These are phyloP conservation scores for Drosophila sucinea DNA, from an alignment of 1,140 invertebrate species.

Conservation along the genomic window DNA sequence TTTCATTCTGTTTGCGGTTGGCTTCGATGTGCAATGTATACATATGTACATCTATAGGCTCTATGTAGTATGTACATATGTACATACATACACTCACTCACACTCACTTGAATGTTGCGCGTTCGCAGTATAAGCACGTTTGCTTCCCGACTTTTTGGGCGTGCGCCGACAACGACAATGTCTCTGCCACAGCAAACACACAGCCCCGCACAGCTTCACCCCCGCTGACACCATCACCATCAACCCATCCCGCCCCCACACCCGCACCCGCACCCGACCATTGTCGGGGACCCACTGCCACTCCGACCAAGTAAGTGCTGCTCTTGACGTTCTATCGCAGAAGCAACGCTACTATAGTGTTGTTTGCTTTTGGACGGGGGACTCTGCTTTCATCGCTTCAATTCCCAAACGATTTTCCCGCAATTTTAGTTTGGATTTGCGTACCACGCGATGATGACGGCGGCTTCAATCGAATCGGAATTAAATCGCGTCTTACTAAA, in stretches of 20 bases:
- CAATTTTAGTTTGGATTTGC: constrained; percentile 82
- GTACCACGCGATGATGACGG: constrained; percentile 77
- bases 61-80: neutral
- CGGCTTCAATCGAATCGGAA: constrained; percentile 73
- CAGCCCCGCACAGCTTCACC: neutral
- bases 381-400: constrained; percentile 73
- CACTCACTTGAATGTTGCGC: constrained; percentile 33
- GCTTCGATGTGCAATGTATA: constrained; percentile 1
- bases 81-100: constrained; percentile 14
- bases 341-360: constrained; percentile 26
- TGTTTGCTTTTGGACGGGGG: constrained; percentile 31
- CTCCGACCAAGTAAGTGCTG: constrained; percentile 17
- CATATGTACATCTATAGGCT: neutral
- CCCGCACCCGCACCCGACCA: neutral
- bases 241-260: constrained; percentile 7
- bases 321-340: constrained; percentile 51
- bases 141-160: constrained; percentile 48
- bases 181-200: constrained; percentile 24
- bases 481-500: constrained; percentile 30
- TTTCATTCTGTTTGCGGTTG: constrained; percentile 31
- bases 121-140: constrained; percentile 28
- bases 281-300: neutral
- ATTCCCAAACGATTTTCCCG: constrained; percentile 77
- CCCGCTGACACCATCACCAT: neutral
- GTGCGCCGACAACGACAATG: constrained; percentile 32